Percentiles rank a stretch among this genome's conserved stretches.
phyloP scores from a whole-genome alignment of 1,140 invertebrate species.

The Musca domestica region DNA sequence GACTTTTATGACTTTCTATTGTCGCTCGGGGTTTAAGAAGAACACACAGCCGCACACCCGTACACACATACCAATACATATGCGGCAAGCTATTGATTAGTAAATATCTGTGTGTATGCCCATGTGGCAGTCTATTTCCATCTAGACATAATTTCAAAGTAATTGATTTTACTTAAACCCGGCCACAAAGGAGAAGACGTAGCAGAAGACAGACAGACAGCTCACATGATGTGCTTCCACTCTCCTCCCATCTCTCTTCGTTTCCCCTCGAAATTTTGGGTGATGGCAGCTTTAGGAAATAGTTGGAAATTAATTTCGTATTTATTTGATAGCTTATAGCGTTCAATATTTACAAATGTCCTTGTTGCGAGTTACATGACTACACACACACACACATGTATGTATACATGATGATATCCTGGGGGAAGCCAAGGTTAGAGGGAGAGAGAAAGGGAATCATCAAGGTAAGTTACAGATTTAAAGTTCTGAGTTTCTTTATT shows the following conservation, averaged over 20 bases:
- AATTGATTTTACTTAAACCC: slow-evolving; percentile 6
- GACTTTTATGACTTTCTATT: slow-evolving; percentile 22
- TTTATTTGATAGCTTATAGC: slow-evolving; percentile 8
- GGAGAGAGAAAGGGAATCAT: too few relatives aligned
- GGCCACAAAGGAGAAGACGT: background rate
- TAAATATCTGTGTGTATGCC: too few relatives aligned
- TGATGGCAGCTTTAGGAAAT: background rate
- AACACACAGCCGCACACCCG: too few relatives aligned
- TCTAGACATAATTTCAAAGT: background rate
- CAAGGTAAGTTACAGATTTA: too few relatives aligned
- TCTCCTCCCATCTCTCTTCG: background rate
- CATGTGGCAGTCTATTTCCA: too few relatives aligned
- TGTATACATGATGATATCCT: too few relatives aligned
- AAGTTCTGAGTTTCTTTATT: too few relatives aligned
- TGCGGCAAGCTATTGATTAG: background rate
- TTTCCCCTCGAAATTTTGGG: background rate
- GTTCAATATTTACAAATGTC: too few relatives aligned
- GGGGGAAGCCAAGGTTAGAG: too few relatives aligned
- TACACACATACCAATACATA: background rate
- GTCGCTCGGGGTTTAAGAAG: background rate
- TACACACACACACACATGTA: too few relatives aligned
- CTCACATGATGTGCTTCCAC: background rate
- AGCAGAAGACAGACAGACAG: too few relatives aligned
- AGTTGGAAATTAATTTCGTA: slow-evolving; percentile 13
- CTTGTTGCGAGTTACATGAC: too few relatives aligned